Conservation (phyloP, 2,113 vertebrate species). For the Patagioenas fasciata region DNA sequence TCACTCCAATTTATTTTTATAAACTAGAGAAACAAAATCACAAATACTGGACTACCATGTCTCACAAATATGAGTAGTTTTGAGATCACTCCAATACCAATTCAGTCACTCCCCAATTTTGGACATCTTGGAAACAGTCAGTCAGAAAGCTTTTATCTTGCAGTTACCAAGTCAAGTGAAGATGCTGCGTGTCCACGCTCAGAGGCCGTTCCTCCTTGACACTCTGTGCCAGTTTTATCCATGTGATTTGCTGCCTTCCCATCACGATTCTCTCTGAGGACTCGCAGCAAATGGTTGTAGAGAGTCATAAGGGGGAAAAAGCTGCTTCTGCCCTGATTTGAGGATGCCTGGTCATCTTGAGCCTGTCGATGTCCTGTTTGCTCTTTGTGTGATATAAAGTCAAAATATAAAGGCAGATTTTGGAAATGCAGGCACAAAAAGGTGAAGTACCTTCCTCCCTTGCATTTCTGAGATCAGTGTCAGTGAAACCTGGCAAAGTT, state of each 20-base stretch:
- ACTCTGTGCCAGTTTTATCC: not conserved
- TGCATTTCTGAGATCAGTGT: not conserved
- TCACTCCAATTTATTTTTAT: not conserved
- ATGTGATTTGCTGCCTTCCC: not conserved
- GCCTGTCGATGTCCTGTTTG: not conserved
- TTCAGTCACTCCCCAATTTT: not conserved
- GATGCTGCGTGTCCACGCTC: not conserved
- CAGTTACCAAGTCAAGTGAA: not conserved
- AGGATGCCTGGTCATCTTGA: not conserved
- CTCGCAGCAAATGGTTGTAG: accelerated
- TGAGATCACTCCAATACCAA: not conserved
- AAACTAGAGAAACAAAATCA: not conserved
- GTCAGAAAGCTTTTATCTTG: not conserved
- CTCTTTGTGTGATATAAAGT: not conserved
- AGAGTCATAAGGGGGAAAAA: not conserved
- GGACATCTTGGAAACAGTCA: not conserved
- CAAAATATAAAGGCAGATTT: not conserved
- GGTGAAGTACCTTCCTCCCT: not conserved
- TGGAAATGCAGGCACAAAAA: not conserved
- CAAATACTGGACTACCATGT: not conserved
- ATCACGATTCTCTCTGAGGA: not conserved
- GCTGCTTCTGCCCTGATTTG: not conserved
- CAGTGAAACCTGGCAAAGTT: not conserved
- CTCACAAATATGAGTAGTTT: not conserved
- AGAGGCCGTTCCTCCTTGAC: accelerated